Base-by-base conservation (phyloP, 2,888 invertebrate genomes). In the Caenorhabditis sinica region DNA sequence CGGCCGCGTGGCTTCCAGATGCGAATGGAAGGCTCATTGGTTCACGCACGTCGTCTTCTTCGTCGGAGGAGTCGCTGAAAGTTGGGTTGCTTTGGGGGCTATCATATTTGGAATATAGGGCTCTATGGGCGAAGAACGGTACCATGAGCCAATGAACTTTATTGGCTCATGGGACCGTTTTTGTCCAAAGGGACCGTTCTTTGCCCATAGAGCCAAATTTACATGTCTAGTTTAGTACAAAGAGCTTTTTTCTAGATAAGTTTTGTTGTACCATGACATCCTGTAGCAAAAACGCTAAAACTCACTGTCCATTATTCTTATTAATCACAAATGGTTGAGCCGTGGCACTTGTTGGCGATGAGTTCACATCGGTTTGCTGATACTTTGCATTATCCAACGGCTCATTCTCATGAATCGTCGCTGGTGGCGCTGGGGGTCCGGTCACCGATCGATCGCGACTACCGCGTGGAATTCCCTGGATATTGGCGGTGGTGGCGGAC, bases 11-110 rank as follows among this genome's bases (percentile, higher is more conserved):
- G 23, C 51, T 71, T 56, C 33, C 65, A 51, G 76, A 76, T 11
- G 89, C 87, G 74, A 89, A 89, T 15, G 89, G 86, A n/a, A 89
- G 80, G 8, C 82, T 79, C 49, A 89, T 71, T 33, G 89, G 90
- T 56, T 89, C 88, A 20, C 84, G 86, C 43, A 82, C 82, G 15
- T 87, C 84, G 28, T 87, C 88, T 8, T 87, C 89, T 65, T 90
- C 88, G 53, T 85, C 88, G 20, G 80, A 77, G 17, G 82, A 77
- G 51, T 83, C 87, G 23, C 88, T 88, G 82, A 6, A 71, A 66
- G 13, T 65, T 20, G n/a, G 20, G 20, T 49, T 1, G 40, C 9
- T 40, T 40, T 9, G 40, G 40, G 4, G 1, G 40, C 9, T 36
- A 8, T 9, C 11, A 40, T 40, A n/a, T 4, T 2, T 40, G 4